Evolutionary conservation across 2,888 invertebrate genomes (phyloP), one percentile per base, ranked within the genome.

Genomic region (Anarsia innoxiella): DNA sequence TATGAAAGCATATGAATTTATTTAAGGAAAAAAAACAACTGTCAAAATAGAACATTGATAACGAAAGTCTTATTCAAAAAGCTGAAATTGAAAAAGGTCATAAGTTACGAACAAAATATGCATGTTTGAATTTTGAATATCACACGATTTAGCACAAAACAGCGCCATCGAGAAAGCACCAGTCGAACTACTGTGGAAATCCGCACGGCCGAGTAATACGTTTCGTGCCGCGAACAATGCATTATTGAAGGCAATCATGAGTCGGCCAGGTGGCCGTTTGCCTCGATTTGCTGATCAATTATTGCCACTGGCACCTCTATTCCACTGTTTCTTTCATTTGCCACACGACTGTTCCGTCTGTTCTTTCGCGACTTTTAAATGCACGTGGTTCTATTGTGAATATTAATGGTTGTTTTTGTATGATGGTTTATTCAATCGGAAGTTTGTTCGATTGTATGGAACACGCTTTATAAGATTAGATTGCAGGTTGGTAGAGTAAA

Each of bases 241-340:
- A 75, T 76, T 76, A 75, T 74, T 70, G 70, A 68, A 66, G 70
- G 65, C 74, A 74, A 75, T 78, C 72, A 68, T 66, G 67, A 61
- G 51, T 49, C 53, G 49, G 59, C 66, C 73, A 73, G 73, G 68
- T 73, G 71, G 64, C 56, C 66, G 73, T 72, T 72, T 70, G 57
- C 68, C 57, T 64, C 69, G 69, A 71, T 70, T 70, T 68, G 59
- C 69, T 69, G 68, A 72, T 76, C 73, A 74, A 76, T 76, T 76
- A 78, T 76, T 70, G 57, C 62, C 50, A 42, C 49, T 49, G 47
- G 50, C 51, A 54, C n/a, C n/a, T n/a, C n/a, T n/a, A n/a, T n/a
- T n/a, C n/a, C n/a, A n/a, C n/a, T n/a, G n/a, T n/a, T n/a, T n/a
- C n/a, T n/a, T n/a, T n/a, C n/a, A n/a, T n/a, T n/a, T n/a, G n/a